A percentile compares a stretch with the other conserved stretches of the same genome.
Evolutionary conservation across 2,888 invertebrate species (phyloP).

Genomic region (Hypena proboscidalis): DNA sequence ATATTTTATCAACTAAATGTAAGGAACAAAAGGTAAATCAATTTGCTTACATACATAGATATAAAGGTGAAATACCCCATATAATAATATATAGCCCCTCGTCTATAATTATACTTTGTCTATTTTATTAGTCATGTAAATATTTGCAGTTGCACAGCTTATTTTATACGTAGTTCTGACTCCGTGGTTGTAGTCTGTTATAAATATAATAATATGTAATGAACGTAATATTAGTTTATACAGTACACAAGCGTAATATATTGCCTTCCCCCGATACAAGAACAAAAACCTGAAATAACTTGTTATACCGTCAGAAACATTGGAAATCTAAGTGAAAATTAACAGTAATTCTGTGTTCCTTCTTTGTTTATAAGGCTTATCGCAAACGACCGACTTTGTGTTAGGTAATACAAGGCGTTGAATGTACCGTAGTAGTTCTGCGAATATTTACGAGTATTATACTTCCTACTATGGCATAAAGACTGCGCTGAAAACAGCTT

Average conservation of each 20-base stretch:
- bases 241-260: constrained; percentile 88
- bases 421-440: no score
- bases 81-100: constrained; percentile 58
- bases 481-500: no score
- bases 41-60: constrained; percentile 50
- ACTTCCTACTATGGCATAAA: no score
- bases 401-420: no score
- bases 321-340: constrained; percentile 12
- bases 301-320: constrained; percentile 22
- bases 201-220: constrained; percentile 40
- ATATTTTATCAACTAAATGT: constrained; percentile 66
- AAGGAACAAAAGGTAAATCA: constrained; percentile 71
- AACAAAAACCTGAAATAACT: constrained; percentile 56
- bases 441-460: no score
- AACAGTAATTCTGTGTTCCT: not conserved
- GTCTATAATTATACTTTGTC: constrained; percentile 43
- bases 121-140: constrained; percentile 35
- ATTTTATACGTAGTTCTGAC: constrained; percentile 41
- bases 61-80: constrained; percentile 47
- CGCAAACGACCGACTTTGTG: no score
- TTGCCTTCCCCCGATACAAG: constrained; percentile 88
- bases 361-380: not conserved
- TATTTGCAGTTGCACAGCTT: constrained; percentile 37
- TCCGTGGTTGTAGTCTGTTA: constrained; percentile 30
- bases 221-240: constrained; percentile 70